Percentiles rank a stretch among this genome's conserved stretches.
These are phyloP conservation scores for Liolophura sinensis DNA, from an alignment of 1,140 invertebrate genomes.

Conservation along the genomic window DNA sequence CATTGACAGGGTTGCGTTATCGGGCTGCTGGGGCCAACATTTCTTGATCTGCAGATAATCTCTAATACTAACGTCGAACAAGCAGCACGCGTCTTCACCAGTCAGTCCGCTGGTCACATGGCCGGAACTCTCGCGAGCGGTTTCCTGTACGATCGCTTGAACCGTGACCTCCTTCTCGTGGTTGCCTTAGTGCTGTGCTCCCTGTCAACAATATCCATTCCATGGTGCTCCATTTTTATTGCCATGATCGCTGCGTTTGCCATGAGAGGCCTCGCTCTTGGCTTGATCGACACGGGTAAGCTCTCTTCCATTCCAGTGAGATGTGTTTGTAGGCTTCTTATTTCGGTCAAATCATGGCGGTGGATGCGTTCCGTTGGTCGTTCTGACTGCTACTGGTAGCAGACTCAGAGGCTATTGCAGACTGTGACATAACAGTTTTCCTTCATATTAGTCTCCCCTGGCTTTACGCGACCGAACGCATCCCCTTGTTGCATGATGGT, in stretches of 20 bases:
- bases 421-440: no score
- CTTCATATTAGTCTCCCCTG: no score
- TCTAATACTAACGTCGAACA: slow-evolving; percentile 22
- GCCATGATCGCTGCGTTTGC: slow-evolving; percentile 26
- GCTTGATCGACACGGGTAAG: slow-evolving; percentile 28
- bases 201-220: slow-evolving; percentile 10
- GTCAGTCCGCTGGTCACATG: slow-evolving; percentile 28
- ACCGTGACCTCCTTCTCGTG: slow-evolving; percentile 20
- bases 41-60: slow-evolving; percentile 36
- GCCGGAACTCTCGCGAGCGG: slow-evolving; percentile 26
- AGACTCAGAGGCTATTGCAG: no score
- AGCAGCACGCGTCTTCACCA: slow-evolving; percentile 30
- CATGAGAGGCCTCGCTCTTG: slow-evolving; percentile 15
- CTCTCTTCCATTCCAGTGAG: background rate
- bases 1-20: slow-evolving; percentile 23
- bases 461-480: no score
- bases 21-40: slow-evolving; percentile 30
- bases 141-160: slow-evolving; percentile 23
- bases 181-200: slow-evolving; percentile 10
- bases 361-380: no score
- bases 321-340: no score
- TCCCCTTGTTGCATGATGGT: no score
- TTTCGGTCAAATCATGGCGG: no score
- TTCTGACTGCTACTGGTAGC: no score
- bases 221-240: slow-evolving; percentile 27